Percentiles rank a stretch among this genome's conserved stretches.
phyloP scores from a whole-genome alignment of 1,140 invertebrate genomes.

The Steinernema feltiae region DNA sequence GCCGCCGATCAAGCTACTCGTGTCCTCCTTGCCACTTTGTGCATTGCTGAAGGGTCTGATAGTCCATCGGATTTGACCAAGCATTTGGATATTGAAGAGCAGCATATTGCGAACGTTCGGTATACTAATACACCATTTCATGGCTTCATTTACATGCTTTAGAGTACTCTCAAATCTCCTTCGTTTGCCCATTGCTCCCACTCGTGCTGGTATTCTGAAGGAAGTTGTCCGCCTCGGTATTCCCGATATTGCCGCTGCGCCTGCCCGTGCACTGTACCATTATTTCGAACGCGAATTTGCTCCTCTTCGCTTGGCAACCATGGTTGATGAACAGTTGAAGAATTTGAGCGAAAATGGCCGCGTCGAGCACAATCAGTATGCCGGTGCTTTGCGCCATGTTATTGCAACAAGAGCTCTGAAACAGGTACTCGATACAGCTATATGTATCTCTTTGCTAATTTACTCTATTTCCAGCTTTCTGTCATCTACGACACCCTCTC shows the following conservation, averaged over 20 bases:
- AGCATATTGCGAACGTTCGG: conserved; percentile 49
- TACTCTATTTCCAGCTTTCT: conserved; percentile 46
- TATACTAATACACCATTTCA: neutral
- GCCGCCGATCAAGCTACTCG: conserved; percentile 55
- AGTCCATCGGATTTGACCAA: conserved; percentile 47
- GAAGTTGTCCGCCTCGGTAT: conserved; percentile 50
- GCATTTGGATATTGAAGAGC: conserved; percentile 56
- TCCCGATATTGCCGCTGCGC: conserved; percentile 43
- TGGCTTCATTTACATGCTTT: conserved; percentile 15
- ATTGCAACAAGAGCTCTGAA: conserved; percentile 53
- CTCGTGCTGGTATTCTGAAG: conserved; percentile 50
- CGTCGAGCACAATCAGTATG: conserved; percentile 28
- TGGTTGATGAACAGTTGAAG: conserved; percentile 27
- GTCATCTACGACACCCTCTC: conserved; percentile 52
- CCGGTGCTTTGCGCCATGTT: conserved; percentile 32
- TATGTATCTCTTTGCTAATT: no score
- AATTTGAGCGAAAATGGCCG: neutral
- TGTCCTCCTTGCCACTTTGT: conserved; percentile 50
- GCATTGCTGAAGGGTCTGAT: conserved; percentile 54
- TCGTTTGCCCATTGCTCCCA: conserved; percentile 54
- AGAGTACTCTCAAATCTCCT: conserved; percentile 53
- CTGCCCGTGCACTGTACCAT: conserved; percentile 44
- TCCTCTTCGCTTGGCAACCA: conserved; percentile 39
- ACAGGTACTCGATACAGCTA: conserved; percentile 40
- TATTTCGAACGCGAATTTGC: conserved; percentile 52